phyloP scores from a whole-genome alignment of 1,140 invertebrate species.

The Philaenus spumarius region DNA sequence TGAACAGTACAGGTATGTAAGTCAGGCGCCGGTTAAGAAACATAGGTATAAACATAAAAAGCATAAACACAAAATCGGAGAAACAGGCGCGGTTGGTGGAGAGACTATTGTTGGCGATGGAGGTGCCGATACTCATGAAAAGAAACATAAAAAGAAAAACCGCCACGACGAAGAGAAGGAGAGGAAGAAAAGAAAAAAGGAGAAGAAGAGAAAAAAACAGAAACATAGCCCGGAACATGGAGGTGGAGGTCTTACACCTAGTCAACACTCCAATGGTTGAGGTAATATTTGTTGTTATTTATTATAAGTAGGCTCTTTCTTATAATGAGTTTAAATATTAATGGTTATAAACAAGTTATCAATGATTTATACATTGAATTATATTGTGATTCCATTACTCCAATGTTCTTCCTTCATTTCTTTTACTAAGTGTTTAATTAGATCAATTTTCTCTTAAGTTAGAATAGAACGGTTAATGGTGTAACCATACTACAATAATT shows the following conservation, averaged over 20 bases:
- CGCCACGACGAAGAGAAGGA: conserved; percentile 91
- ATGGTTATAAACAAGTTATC: too few relatives aligned
- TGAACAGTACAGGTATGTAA: conserved; percentile 91
- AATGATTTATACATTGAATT: too few relatives aligned
- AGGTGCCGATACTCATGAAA: conserved; percentile 78
- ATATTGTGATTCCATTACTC: too few relatives aligned
- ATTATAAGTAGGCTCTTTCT: too few relatives aligned
- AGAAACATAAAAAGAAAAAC: conserved; percentile 95
- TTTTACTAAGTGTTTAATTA: too few relatives aligned
- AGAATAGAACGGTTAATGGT: too few relatives aligned
- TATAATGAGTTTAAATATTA: too few relatives aligned
- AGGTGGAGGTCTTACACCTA: conserved; percentile 55
- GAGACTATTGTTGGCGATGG: conserved; percentile 44
- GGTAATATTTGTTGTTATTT: too few relatives aligned
- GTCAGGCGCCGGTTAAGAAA: conserved; percentile 84
- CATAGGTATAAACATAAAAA: conserved; percentile 94
- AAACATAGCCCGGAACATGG: conserved; percentile 87
- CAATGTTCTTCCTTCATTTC: too few relatives aligned
- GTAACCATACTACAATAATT: too few relatives aligned
- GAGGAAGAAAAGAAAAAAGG: conserved; percentile 89
- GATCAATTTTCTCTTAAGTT: too few relatives aligned
- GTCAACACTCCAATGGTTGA: conserved; percentile 52
- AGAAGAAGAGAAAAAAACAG: conserved; percentile 91
- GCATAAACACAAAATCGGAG: conserved; percentile 84
- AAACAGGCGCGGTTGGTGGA: conserved; percentile 36